Percentiles rank a stretch among this genome's conserved stretches.
Conservation (phyloP, 2,797 vertebrate species). For the Basileuterus tristriatus region DNA sequence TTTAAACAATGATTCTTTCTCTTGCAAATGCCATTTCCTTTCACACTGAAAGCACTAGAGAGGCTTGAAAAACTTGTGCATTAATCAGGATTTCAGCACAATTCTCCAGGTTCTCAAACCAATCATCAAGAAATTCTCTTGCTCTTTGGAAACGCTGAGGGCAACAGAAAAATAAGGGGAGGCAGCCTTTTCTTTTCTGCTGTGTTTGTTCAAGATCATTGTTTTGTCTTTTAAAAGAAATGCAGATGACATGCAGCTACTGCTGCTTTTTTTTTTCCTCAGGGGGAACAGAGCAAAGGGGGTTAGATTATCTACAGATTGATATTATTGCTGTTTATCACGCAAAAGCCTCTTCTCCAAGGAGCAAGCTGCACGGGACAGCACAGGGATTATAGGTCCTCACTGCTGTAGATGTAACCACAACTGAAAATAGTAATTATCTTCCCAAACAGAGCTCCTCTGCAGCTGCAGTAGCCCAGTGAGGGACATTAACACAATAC, state of each 20-base stretch:
- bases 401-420: neutral
- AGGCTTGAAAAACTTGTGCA: neutral
- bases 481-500: neutral
- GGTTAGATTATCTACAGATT: slow-evolving; percentile 16
- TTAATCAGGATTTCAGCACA: slow-evolving; percentile 45
- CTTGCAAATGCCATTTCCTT: slow-evolving; percentile 28
- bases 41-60: slow-evolving; percentile 49
- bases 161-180: neutral
- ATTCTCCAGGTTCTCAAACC: slow-evolving; percentile 31
- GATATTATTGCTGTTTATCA: neutral
- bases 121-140: slow-evolving; percentile 9
- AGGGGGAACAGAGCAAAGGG: too few species aligned
- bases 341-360: slow-evolving; percentile 8
- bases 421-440: slow-evolving; percentile 50
- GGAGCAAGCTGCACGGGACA: neutral
- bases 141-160: neutral
- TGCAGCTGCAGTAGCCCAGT: neutral
- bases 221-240: slow-evolving; percentile 26
- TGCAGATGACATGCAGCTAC: neutral
- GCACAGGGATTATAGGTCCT: neutral
- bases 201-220: neutral
- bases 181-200: neutral
- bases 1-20: slow-evolving; percentile 62
- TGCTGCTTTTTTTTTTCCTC: neutral
- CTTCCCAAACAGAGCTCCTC: slow-evolving; percentile 24